Evolutionary conservation across 2,888 invertebrate species (phyloP), one percentile per base, ranked within the genome.

Genomic region (Artemia sinica): DNA sequence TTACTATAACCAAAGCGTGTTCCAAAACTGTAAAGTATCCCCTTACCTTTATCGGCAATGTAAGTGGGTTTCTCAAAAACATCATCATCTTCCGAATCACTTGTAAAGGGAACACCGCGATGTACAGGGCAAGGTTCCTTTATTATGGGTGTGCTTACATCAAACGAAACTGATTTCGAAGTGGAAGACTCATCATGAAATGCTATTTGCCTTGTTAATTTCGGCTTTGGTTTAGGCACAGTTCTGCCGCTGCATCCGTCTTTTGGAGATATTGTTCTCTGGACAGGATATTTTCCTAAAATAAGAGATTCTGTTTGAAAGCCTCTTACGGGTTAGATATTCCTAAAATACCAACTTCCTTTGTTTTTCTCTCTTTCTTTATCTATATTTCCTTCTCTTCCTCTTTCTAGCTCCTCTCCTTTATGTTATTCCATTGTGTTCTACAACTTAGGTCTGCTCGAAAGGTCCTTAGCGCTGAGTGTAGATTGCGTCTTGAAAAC

Each of bases 151-250:
- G 8, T n/a, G 8, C 18, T 58, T 18, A 58, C 10, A 18, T 69
- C 69, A n/a, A 69, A 69, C 49, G 69, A 69, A 8, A 69, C 69
- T 8, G 66, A 48, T 66, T 69, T 69, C 10, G 14, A 14, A 14
- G 66, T 28, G 49, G 69, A 71, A 14, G 70, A 70, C 14, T 89
- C 89, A 75, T 86, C 87, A 75, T 86, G 84, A 71, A 90, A 83
- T 13, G 90, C 90, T 74, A 86, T 84, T 78, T 91, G 91, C 9
- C 90, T 83, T 63, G 87, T 88, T 68, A 90, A 80, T 41, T 88
- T 83, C 9, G 88, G 90, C 77, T 88, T 88, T 68, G 82, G 76
- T 73, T 78, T 74, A 66, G 72, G 18, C 14, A 70, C 50, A 13
- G 66, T 14, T 12, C 50, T 49, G 49, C 48, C 63, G 6, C 66